phyloP scores from a whole-genome alignment of 2,888 invertebrate species.

The Mystacides longicornis region DNA sequence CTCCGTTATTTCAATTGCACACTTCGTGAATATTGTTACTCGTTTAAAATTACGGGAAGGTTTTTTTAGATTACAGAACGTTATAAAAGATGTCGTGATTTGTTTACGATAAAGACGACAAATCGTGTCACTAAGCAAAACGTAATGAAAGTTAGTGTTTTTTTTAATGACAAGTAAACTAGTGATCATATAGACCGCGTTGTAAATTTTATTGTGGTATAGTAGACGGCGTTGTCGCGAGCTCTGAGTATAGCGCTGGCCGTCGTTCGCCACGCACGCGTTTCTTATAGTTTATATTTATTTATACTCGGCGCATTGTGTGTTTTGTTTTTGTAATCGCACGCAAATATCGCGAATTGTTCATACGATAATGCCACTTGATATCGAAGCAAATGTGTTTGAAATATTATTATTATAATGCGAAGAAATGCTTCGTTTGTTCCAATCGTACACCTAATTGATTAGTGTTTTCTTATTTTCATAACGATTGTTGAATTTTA shows the following conservation, averaged over 20 bases:
- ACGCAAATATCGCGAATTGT: neutral
- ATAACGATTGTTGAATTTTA: neutral
- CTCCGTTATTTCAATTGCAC: no score
- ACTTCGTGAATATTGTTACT: no score
- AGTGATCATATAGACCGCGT: no score
- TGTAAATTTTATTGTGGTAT: no score
- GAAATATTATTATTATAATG: neutral
- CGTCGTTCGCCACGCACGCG: constrained; percentile 7
- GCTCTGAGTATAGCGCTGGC: constrained; percentile 6
- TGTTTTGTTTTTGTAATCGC: constrained; percentile 13
- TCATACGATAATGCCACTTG: neutral
- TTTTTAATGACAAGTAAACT: no score
- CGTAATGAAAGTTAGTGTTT: no score
- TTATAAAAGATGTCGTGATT: no score
- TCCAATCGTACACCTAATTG: neutral
- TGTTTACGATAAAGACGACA: no score
- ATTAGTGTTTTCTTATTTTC: neutral
- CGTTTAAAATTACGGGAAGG: no score
- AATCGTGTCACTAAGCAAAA: no score
- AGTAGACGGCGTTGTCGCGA: constrained; percentile 10
- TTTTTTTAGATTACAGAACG: no score
- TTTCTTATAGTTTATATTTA: constrained; percentile 4
- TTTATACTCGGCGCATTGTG: constrained; percentile 10
- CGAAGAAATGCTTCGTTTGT: neutral
- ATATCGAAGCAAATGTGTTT: neutral